These are phyloP conservation scores for Hoplostethus mediterraneus DNA, from an alignment of 2,797 vertebrate species.

Conservation along the genomic window DNA sequence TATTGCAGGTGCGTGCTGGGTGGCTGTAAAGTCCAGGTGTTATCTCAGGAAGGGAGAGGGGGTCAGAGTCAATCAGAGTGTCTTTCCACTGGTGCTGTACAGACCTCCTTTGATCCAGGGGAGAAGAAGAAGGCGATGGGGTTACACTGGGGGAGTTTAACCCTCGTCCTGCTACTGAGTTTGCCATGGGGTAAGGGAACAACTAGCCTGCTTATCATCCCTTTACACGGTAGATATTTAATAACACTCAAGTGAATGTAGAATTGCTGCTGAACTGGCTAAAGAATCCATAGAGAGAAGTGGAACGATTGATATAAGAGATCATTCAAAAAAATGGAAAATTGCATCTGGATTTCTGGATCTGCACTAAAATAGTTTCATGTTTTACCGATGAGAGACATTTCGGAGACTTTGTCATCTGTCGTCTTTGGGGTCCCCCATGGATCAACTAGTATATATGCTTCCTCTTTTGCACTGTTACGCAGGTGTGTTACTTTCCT, in stretches of 20 bases:
- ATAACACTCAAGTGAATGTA: neutral
- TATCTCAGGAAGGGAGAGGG: conserved; percentile 62
- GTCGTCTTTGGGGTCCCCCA: too few species aligned
- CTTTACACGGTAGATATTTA: neutral
- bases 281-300: neutral
- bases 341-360: neutral
- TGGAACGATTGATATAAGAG: neutral
- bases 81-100: conserved; percentile 8
- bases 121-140: conserved; percentile 50
- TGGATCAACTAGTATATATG: too few species aligned
- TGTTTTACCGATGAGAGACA: neutral
- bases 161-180: conserved; percentile 58
- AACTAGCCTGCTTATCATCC: neutral
- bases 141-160: conserved; percentile 23
- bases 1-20: conserved; percentile 50
- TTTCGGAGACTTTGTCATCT: neutral
- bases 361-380: neutral
- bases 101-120: conserved; percentile 8
- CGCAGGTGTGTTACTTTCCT: too few species aligned
- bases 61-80: conserved; percentile 33
- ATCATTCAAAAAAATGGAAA: neutral
- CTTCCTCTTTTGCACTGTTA: too few species aligned
- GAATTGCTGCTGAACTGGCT: neutral
- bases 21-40: conserved; percentile 80
- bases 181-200: conserved; percentile 75